Percentiles rank a stretch among this genome's conserved stretches.
These are phyloP conservation scores for Drosophila santomea DNA, from an alignment of 1,140 invertebrate genomes.

Conservation along the genomic window DNA sequence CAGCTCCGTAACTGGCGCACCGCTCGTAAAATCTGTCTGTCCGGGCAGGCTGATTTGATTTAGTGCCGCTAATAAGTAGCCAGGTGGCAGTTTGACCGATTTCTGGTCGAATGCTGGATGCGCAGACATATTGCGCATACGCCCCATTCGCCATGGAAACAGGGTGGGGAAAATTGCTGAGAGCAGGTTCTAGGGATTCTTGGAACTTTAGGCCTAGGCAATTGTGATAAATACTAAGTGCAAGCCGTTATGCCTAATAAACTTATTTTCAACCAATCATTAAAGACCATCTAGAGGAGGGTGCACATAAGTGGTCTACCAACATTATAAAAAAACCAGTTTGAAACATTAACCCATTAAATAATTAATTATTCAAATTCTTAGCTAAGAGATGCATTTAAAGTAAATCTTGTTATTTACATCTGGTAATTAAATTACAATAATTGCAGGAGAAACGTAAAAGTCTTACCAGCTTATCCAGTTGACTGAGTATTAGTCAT, in stretches of 20 bases:
- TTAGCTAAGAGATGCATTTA: background rate
- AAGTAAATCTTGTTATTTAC: background rate
- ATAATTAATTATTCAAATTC: background rate
- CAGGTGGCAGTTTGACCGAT: conserved; percentile 46
- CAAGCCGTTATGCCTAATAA: background rate
- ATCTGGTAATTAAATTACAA: background rate
- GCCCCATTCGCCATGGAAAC: conserved; percentile 44
- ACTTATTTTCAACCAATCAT: background rate
- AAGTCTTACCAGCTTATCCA: conserved; percentile 22
- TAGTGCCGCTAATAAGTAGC: conserved; percentile 52
- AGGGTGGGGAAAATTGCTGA: background rate
- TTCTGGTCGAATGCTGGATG: conserved; percentile 23
- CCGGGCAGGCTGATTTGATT: conserved; percentile 46
- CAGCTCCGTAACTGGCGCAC: conserved; percentile 38
- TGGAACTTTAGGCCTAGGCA: conserved; percentile 1
- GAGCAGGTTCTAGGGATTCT: conserved; percentile 8
- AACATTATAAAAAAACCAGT: background rate
- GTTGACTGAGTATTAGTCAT: background rate
- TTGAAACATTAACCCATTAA: background rate
- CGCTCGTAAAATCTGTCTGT: conserved; percentile 49
- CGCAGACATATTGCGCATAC: conserved; percentile 63
- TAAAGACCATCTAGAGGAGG: background rate
- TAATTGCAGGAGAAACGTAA: background rate
- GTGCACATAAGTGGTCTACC: background rate
- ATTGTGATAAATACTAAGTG: background rate